Evolutionary conservation across 2,797 vertebrate genomes (phyloP).

Genomic region (Choloepus didactylus): DNA sequence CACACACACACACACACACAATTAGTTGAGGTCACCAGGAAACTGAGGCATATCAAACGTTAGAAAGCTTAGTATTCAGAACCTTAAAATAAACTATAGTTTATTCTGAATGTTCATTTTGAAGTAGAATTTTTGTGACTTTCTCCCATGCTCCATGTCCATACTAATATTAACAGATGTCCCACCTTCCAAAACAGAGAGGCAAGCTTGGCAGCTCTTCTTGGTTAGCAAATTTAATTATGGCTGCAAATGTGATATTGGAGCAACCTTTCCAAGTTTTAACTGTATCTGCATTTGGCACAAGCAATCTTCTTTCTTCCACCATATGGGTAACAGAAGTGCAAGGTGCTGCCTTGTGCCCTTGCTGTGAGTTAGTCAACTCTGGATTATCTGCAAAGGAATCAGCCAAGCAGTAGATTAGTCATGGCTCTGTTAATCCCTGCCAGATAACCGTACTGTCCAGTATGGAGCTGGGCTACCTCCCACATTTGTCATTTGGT

Average conservation of each 20-base stretch:
- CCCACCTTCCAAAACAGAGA: constrained; percentile 85
- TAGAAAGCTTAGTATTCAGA: neutral
- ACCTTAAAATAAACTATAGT: neutral
- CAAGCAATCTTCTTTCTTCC: constrained; percentile 79
- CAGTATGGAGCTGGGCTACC: neutral
- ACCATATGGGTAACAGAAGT: constrained; percentile 86
- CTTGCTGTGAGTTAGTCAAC: constrained; percentile 78
- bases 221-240: constrained; percentile 86
- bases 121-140: constrained; percentile 63
- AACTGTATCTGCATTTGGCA: constrained; percentile 87
- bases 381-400: constrained; percentile 72
- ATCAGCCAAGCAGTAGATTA: neutral
- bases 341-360: constrained; percentile 81
- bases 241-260: constrained; percentile 87
- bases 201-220: constrained; percentile 86
- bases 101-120: constrained; percentile 67
- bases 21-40: neutral
- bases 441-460: neutral
- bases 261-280: constrained; percentile 87
- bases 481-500: neutral
- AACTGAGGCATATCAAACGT: neutral
- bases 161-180: constrained; percentile 86
- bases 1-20: neutral
- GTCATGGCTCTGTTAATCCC: neutral
- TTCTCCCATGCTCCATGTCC: constrained; percentile 68